Conservation (phyloP, 2,797 vertebrate species). For the Benthosema pterotum region DNA sequence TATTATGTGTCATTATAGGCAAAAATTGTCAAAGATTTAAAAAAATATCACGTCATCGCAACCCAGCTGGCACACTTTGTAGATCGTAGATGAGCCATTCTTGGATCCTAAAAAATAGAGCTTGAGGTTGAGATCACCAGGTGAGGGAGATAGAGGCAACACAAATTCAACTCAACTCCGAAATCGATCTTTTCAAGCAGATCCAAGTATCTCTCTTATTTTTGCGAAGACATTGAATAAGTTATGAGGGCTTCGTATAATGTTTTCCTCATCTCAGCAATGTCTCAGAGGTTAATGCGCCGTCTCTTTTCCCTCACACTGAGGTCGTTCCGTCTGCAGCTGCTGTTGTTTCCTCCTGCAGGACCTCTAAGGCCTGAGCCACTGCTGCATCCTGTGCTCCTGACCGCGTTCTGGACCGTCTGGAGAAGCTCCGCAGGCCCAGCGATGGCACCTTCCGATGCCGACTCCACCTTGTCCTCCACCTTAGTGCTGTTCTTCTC, state of each 20-base stretch:
- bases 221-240: constrained; percentile 48
- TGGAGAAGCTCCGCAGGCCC: neutral
- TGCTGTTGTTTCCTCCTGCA: constrained; percentile 44
- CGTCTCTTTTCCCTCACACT: constrained; percentile 22
- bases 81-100: too few species aligned
- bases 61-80: too few species aligned
- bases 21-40: too few species aligned
- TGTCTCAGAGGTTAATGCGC: constrained; percentile 45
- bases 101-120: too few species aligned
- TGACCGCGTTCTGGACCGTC: constrained; percentile 21
- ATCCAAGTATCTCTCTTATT: constrained; percentile 20
- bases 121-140: constrained; percentile 21
- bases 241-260: constrained; percentile 28
- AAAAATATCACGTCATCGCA: too few species aligned
- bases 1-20: too few species aligned
- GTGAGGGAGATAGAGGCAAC: constrained; percentile 41
- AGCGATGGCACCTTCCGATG: constrained; percentile 11
- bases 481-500: constrained; percentile 48
- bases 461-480: constrained; percentile 31
- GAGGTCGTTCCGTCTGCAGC: neutral
- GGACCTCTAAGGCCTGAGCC: constrained; percentile 25
- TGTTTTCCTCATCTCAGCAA: constrained; percentile 21
- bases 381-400: constrained; percentile 25
- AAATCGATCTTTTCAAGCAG: neutral
- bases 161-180: neutral